Evolutionary conservation across 2,113 vertebrate species (phyloP).

Genomic region (Dicrurus megarhynchus): DNA sequence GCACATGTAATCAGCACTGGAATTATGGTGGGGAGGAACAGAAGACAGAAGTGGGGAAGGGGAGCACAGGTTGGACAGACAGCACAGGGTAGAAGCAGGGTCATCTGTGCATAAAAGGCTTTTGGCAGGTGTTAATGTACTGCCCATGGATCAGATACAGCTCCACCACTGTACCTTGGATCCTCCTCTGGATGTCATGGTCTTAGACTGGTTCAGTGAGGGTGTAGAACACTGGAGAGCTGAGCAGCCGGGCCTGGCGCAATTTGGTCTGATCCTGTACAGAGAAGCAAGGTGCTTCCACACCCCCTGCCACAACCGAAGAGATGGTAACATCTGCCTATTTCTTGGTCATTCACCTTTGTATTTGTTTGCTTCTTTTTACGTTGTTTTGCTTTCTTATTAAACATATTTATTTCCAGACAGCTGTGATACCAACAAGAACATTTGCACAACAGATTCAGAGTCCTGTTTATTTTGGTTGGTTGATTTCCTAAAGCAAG

Average conservation of each 20-base stretch:
- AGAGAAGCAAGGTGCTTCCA: background rate
- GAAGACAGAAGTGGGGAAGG: background rate
- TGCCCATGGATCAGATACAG: background rate
- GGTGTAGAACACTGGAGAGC: background rate
- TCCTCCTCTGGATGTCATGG: background rate
- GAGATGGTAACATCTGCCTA: background rate
- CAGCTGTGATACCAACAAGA: background rate
- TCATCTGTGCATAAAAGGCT: background rate
- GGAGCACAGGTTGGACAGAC: background rate
- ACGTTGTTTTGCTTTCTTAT: background rate
- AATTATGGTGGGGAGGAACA: background rate
- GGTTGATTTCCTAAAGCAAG: background rate
- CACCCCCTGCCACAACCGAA: background rate
- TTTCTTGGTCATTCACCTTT: background rate
- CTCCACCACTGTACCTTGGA: background rate
- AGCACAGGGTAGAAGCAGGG: background rate
- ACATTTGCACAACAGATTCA: background rate
- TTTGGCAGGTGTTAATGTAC: background rate
- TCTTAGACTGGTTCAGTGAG: background rate
- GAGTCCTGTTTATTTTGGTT: background rate
- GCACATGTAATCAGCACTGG: background rate
- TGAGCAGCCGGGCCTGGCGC: rapidly evolving
- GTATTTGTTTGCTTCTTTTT: background rate
- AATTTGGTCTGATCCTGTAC: background rate
- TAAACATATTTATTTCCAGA: background rate